phyloP scores from a whole-genome alignment of 2,113 vertebrate genomes.

The Cathartes aura region DNA sequence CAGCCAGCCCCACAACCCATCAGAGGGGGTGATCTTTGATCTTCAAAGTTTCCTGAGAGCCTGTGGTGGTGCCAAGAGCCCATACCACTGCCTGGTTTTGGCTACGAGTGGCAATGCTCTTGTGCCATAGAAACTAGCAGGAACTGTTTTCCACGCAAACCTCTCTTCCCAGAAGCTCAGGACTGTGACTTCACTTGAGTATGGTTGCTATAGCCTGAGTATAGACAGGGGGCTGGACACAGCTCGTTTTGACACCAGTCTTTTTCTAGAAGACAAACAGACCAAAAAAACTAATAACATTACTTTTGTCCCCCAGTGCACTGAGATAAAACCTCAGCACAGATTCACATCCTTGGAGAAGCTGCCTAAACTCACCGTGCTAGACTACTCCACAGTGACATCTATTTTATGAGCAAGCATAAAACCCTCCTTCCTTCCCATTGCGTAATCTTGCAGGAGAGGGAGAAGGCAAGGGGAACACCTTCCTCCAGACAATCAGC shows the following conservation, averaged over 20 bases:
- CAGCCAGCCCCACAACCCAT: not conserved
- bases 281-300: not conserved
- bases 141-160: not conserved
- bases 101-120: not conserved
- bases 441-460: not conserved
- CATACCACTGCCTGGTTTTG: not conserved
- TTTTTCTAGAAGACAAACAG: not conserved
- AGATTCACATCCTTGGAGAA: not conserved
- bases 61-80: not conserved
- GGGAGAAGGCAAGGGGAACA: not conserved
- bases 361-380: not conserved
- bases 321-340: not conserved
- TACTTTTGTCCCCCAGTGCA: not conserved
- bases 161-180: not conserved
- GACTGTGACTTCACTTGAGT: not conserved
- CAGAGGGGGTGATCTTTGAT: not conserved
- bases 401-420: not conserved
- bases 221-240: not conserved
- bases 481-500: slow-evolving; percentile 31
- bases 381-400: not conserved
- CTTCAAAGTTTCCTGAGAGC: not conserved
- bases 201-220: not conserved
- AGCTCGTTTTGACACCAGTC: not conserved
- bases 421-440: not conserved
- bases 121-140: not conserved